Evolutionary conservation across 2,797 vertebrate species (phyloP).

Genomic region (Chaetophractus vellerosus): DNA sequence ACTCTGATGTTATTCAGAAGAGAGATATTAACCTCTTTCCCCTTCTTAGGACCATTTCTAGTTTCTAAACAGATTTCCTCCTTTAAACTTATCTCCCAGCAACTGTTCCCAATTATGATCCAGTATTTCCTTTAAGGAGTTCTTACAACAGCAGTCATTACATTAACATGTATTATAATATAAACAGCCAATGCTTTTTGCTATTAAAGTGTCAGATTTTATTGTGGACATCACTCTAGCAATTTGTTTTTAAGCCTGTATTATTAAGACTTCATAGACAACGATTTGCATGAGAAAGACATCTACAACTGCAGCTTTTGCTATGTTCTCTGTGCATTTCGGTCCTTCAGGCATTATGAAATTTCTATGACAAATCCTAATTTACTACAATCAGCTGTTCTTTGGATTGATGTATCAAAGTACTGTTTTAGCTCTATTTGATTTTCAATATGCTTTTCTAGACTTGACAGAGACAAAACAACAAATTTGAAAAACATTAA

Average conservation of each 20-base stretch:
- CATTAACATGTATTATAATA: slow-evolving; percentile 33
- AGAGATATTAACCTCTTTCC: slow-evolving; percentile 4
- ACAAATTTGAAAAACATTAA: slow-evolving; percentile 71
- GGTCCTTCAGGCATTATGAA: slow-evolving; percentile 71
- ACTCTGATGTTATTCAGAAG: background rate
- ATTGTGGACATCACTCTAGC: slow-evolving; percentile 76
- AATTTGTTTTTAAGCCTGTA: slow-evolving; percentile 69
- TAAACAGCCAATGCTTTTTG: slow-evolving; percentile 57
- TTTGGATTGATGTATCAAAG: slow-evolving; percentile 64
- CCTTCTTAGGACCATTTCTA: slow-evolving; percentile 42
- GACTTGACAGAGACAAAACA: slow-evolving; percentile 71
- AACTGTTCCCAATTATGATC: slow-evolving; percentile 63
- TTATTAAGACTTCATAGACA: slow-evolving; percentile 72
- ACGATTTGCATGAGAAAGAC: slow-evolving; percentile 82
- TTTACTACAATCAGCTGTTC: slow-evolving; percentile 72
- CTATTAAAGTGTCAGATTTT: slow-evolving; percentile 70
- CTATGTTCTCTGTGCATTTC: slow-evolving; percentile 62
- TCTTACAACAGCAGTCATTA: slow-evolving; percentile 66
- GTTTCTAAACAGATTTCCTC: slow-evolving; percentile 63
- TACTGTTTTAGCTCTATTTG: slow-evolving; percentile 71
- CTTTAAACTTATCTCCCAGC: slow-evolving; percentile 50
- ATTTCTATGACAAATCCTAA: slow-evolving; percentile 75
- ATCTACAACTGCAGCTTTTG: slow-evolving; percentile 73
- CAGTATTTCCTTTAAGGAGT: slow-evolving; percentile 61
- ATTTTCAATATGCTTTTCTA: slow-evolving; percentile 71